These are phyloP conservation scores for Limonius californicus DNA, from an alignment of 1,140 invertebrate genomes.

Conservation along the genomic window DNA sequence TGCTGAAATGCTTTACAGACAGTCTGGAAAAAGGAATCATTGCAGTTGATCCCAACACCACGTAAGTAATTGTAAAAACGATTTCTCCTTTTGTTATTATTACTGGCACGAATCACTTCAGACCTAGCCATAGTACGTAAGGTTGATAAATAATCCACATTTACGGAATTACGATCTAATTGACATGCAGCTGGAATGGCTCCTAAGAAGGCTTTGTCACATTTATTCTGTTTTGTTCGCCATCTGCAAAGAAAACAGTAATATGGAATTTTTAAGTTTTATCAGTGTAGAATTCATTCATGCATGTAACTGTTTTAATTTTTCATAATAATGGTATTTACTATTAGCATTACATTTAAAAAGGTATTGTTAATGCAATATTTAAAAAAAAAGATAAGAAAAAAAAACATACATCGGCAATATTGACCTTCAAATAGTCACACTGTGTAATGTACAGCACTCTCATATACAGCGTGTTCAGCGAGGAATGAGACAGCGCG, in stretches of 20 bases:
- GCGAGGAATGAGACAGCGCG: no score
- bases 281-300: slow-evolving; percentile 1
- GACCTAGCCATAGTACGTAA: slow-evolving; percentile 55
- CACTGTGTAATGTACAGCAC: no score
- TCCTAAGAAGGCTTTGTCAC: slow-evolving; percentile 29
- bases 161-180: slow-evolving; percentile 28
- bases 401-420: no score
- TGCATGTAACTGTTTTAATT: no score
- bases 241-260: slow-evolving; percentile 38
- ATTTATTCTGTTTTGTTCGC: slow-evolving; percentile 31
- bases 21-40: slow-evolving; percentile 30
- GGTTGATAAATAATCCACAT: slow-evolving; percentile 55
- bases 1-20: slow-evolving; percentile 28
- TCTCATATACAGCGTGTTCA: no score
- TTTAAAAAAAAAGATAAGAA: no score
- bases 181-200: slow-evolving; percentile 25
- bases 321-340: no score
- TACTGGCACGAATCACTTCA: slow-evolving; percentile 52
- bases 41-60: slow-evolving; percentile 33
- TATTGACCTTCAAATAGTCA: no score
- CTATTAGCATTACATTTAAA: no score
- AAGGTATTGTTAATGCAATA: no score
- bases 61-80: slow-evolving; percentile 60
- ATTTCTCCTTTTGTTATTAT: slow-evolving; percentile 52
- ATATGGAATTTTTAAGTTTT: slow-evolving; percentile 10